phyloP scores from a whole-genome alignment of 2,797 vertebrate genomes.

The Phataginus tricuspis region DNA sequence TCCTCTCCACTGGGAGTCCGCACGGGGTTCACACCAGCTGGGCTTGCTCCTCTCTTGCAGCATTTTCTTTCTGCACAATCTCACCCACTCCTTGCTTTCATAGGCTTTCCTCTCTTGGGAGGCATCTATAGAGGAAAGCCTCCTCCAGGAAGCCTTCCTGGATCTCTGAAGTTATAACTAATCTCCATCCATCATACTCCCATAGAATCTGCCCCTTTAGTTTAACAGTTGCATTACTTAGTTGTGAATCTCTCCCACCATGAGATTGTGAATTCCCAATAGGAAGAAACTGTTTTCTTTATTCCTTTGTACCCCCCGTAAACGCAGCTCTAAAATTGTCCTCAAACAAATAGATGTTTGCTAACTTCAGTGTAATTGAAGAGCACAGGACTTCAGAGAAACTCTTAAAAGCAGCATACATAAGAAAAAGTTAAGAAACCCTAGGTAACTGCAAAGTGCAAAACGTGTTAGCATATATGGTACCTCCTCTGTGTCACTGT shows the following conservation, averaged over 20 bases:
- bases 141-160: background rate
- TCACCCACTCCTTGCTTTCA: background rate
- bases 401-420: constrained; percentile 59
- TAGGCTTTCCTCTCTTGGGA: background rate
- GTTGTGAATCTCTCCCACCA: background rate
- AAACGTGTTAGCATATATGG: background rate
- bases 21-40: background rate
- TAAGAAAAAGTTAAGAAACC: constrained; percentile 54
- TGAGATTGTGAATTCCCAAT: background rate
- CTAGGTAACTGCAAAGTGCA: constrained; percentile 13
- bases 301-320: constrained; percentile 56
- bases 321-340: constrained; percentile 39
- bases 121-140: background rate
- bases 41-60: background rate
- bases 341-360: constrained; percentile 66
- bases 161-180: background rate
- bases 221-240: background rate
- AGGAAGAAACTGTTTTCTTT: background rate
- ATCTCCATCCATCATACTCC: background rate
- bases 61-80: background rate
- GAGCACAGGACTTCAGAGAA: constrained; percentile 58
- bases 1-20: background rate
- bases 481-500: background rate
- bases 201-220: background rate
- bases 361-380: constrained; percentile 70